phyloP scores from a whole-genome alignment of 1,140 invertebrate species.

The Hestina assimilis region DNA sequence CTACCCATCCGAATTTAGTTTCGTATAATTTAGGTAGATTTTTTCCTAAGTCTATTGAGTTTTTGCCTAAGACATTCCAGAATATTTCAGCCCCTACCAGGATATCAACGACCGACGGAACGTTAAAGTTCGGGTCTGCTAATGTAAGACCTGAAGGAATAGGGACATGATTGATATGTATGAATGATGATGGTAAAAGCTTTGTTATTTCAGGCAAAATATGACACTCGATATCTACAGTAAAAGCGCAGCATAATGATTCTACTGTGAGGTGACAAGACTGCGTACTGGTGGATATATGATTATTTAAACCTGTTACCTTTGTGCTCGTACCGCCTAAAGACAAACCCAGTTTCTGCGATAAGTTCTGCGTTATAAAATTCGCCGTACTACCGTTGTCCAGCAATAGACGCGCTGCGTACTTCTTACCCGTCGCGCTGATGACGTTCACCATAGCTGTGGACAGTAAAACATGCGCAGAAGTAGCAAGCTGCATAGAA shows the following conservation, averaged over 20 bases:
- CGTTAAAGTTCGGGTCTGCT: not conserved
- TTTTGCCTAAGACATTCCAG: no score
- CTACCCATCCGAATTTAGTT: no score
- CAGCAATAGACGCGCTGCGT: not conserved
- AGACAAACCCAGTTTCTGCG: not conserved
- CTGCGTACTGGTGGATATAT: not conserved
- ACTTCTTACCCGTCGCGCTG: not conserved
- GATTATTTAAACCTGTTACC: not conserved
- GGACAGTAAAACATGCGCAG: not conserved
- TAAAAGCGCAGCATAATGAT: not conserved
- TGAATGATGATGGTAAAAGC: not conserved
- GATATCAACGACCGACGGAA: not conserved
- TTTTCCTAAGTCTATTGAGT: no score
- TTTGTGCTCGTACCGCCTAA: not conserved
- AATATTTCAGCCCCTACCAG: not conserved
- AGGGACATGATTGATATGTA: not conserved
- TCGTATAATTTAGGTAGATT: no score
- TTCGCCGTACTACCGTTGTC: not conserved
- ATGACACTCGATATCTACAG: not conserved
- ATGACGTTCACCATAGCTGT: not conserved
- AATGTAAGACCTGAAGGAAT: not conserved
- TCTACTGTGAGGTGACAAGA: not conserved
- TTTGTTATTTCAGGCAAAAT: not conserved
- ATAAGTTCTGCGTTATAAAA: not conserved
- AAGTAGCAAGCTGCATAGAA: not conserved